phyloP scores from a whole-genome alignment of 2,797 vertebrate species.

The Cossypha polioptera region DNA sequence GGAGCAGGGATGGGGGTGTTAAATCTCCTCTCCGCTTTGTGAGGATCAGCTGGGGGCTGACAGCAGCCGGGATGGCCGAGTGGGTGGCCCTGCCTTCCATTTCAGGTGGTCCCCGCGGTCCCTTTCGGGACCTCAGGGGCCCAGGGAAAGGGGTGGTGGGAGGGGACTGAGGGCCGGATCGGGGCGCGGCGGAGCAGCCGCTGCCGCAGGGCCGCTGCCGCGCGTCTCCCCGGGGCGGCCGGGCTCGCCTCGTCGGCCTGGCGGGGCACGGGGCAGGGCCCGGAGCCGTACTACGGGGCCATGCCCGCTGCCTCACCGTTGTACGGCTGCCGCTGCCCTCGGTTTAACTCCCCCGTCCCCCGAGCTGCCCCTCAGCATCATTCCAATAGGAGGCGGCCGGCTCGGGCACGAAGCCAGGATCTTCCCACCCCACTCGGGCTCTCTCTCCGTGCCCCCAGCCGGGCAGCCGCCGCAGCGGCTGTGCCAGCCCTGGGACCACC shows the following conservation, averaged over 20 bases:
- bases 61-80: slow-evolving; percentile 53
- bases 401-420: background rate
- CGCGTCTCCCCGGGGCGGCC: background rate
- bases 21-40: slow-evolving; percentile 40
- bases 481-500: slow-evolving; percentile 34
- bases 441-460: background rate
- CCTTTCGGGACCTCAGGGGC: slow-evolving; percentile 72
- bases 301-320: background rate
- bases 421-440: background rate
- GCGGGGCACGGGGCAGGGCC: background rate
- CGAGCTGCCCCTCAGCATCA: background rate
- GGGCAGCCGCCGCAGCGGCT: background rate
- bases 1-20: slow-evolving; percentile 12
- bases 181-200: slow-evolving; percentile 13
- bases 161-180: slow-evolving; percentile 43
- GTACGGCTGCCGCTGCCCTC: background rate
- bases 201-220: background rate
- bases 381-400: background rate
- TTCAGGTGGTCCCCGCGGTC: slow-evolving; percentile 72
- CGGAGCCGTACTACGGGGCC: background rate
- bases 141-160: slow-evolving; percentile 67
- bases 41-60: slow-evolving; percentile 62
- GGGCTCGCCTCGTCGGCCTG: background rate
- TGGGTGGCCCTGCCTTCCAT: slow-evolving; percentile 73
- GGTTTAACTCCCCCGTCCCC: background rate